Evolutionary conservation across 2,888 invertebrate genomes (phyloP).

Genomic region (Macropis europaea): DNA sequence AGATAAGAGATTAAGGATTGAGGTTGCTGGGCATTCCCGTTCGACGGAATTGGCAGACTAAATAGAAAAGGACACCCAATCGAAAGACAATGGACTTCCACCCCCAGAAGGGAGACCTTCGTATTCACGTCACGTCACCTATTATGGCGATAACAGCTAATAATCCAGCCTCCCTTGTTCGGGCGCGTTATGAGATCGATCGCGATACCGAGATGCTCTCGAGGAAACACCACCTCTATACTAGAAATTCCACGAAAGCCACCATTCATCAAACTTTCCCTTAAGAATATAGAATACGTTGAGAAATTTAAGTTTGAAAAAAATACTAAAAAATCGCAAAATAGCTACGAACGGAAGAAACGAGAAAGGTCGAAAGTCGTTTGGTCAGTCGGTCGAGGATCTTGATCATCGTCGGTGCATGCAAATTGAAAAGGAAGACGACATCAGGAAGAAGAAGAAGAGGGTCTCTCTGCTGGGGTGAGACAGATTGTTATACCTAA

Average conservation of each 20-base stretch:
- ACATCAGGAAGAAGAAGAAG: slow-evolving; percentile 13
- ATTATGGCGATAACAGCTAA: slow-evolving; percentile 72
- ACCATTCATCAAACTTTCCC: background rate
- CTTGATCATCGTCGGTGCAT: slow-evolving; percentile 2
- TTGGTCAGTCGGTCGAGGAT: slow-evolving; percentile 49
- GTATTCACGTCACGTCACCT: slow-evolving; percentile 64
- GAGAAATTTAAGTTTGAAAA: background rate
- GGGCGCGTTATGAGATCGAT: slow-evolving; percentile 30
- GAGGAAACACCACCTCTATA: background rate
- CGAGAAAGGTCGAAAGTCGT: slow-evolving; percentile 27
- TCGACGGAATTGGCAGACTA: slow-evolving; percentile 38
- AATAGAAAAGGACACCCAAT: slow-evolving; percentile 54
- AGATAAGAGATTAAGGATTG: too few relatives aligned
- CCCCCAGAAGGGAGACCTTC: slow-evolving; percentile 44
- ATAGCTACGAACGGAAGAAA: background rate
- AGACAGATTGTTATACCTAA: slow-evolving; percentile 77
- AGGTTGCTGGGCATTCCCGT: background rate
- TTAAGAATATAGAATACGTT: too few relatives aligned
- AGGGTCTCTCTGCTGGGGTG: slow-evolving; percentile 48
- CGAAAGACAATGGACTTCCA: slow-evolving; percentile 59
- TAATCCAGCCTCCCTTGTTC: slow-evolving; percentile 60
- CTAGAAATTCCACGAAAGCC: background rate
- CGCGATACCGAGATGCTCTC: background rate
- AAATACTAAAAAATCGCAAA: background rate
- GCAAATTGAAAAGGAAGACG: slow-evolving; percentile 33